Conservation (phyloP, 2,888 invertebrate species). For the Tachystola acroxantha region DNA sequence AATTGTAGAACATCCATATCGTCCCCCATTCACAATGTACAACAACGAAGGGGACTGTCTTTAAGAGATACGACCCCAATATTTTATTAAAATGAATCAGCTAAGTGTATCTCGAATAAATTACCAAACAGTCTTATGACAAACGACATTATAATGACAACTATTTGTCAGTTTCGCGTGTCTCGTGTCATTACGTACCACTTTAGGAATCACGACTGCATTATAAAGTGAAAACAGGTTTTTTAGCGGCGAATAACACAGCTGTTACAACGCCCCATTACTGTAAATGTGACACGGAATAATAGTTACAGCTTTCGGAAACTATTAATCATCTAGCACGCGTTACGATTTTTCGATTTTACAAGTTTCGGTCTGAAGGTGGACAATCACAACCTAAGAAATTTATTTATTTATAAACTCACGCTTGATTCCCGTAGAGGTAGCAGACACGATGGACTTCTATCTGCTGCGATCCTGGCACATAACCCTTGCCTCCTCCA, state of each 20-base stretch:
- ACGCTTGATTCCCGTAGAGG: too few relatives aligned
- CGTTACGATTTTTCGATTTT: neutral
- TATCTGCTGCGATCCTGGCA: too few relatives aligned
- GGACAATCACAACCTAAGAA: too few relatives aligned
- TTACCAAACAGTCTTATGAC: constrained; percentile 19
- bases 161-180: constrained; percentile 30
- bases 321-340: constrained; percentile 1
- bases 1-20: too few relatives aligned
- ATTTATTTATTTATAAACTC: too few relatives aligned
- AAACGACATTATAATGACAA: constrained; percentile 32
- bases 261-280: constrained; percentile 1
- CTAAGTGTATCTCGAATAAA: constrained; percentile 22
- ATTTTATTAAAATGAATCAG: constrained; percentile 18
- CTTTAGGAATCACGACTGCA: constrained; percentile 18
- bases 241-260: neutral
- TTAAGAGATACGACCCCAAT: constrained; percentile 7
- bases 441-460: too few relatives aligned
- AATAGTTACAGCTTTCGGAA: neutral
- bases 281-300: neutral
- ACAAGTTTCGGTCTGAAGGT: too few relatives aligned
- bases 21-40: neutral
- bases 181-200: constrained; percentile 19
- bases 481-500: too few relatives aligned
- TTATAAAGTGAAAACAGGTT: constrained; percentile 12
- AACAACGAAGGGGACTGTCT: neutral